Evolutionary conservation across 2,113 vertebrate genomes (phyloP), one percentile per base, ranked within the genome.

Genomic region (Proteles cristata): DNA sequence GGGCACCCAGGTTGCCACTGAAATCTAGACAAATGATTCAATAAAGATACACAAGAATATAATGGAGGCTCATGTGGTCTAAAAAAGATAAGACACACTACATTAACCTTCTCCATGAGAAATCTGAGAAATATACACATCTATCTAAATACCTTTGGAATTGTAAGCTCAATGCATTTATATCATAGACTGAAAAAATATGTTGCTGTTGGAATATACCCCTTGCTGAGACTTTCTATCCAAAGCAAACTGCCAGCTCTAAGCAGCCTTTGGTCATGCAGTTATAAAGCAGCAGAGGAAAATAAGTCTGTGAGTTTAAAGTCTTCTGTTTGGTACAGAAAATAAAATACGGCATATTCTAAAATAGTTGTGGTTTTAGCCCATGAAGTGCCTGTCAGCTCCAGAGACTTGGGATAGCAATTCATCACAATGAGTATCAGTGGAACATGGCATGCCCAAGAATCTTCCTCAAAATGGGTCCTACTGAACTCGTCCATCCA

Each of bases 11-110:
- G 77, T 93, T 97, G 92, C 90, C 86, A 94, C n/a, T 93, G 90
- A 96, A 96, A 94, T 95, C 35, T 58, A 96, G 90, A 98, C 95
- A 96, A 96, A 98, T 93, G 94, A 95, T 97, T 88, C 96, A 96
- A 97, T 97, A 97, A 97, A 95, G 93, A 95, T 73, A 95, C 48
- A 97, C 80, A 88, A 82, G 53, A 96, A 93, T 93, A 95, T 96
- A 97, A 96, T 90, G 96, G 69, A 97, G 35, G 93, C 95, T 97
- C 96, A 73, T 92, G 58, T 95, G 93, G 73, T 96, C 88, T 95
- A 90, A 93, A 93, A 95, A 95, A 97, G 93, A 90, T 95, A 97
- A 97, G 91, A 96, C 55, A 95, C 86, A 97, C 80, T 92, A 90
- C 89, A 95, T 96, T 97, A 96, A 96, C 88, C 88, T 35, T 90